Conservation (phyloP, 2,113 vertebrate genomes). For the Athene noctua region DNA sequence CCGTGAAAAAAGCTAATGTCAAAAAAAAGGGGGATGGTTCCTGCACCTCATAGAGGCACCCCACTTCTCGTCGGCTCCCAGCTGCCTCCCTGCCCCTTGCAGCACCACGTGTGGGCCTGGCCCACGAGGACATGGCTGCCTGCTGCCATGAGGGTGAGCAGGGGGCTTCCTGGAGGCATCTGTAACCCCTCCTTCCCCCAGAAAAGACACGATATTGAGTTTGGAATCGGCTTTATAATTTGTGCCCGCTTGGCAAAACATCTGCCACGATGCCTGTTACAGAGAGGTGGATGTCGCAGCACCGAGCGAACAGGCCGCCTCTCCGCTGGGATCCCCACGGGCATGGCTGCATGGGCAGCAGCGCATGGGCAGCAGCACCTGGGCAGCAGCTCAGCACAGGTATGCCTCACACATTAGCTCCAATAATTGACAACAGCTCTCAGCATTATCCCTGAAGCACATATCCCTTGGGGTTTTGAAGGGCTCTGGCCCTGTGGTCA, state of each 20-base stretch:
- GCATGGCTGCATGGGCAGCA: neutral
- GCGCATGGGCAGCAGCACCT: neutral
- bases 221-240: neutral
- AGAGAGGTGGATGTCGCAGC: rapidly evolving
- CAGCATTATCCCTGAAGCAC: neutral
- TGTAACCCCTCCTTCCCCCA: neutral
- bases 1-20: rapidly evolving
- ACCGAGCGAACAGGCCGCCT: rapidly evolving
- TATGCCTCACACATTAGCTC: neutral
- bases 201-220: neutral
- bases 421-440: neutral
- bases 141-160: rapidly evolving
- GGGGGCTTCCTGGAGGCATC: rapidly evolving
- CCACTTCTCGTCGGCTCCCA: rapidly evolving
- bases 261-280: neutral
- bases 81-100: neutral
- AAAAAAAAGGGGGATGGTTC: neutral
- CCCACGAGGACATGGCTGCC: neutral
- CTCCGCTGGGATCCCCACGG: neutral
- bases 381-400: rapidly evolving
- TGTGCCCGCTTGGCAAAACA: rapidly evolving
- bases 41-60: neutral
- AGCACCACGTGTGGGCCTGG: rapidly evolving
- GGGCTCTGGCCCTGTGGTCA: rapidly evolving
- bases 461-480: neutral